These are phyloP conservation scores for Agriopis marginaria DNA, from an alignment of 2,888 invertebrate genomes.

Conservation along the genomic window DNA sequence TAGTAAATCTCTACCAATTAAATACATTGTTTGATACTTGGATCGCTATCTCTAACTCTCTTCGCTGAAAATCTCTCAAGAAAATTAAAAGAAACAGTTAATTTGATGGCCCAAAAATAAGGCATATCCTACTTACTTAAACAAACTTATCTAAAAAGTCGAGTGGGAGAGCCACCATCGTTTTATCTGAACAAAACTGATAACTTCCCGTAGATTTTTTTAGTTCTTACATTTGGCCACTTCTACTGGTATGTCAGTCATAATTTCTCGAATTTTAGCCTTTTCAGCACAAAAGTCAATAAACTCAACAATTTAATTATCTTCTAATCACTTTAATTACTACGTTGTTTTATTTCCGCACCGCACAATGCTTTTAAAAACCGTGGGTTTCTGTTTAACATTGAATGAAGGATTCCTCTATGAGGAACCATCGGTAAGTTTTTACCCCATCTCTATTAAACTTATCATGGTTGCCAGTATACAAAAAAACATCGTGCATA, in stretches of 20 bases:
- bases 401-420: conserved; percentile 46
- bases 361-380: conserved; percentile 58
- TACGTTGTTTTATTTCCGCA: conserved; percentile 49
- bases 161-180: neutral
- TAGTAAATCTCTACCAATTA: conserved; percentile 8
- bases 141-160: neutral
- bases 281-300: conserved; percentile 25
- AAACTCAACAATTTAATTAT: conserved; percentile 42
- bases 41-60: conserved; percentile 20
- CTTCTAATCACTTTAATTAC: conserved; percentile 48
- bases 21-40: conserved; percentile 7
- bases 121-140: conserved; percentile 15
- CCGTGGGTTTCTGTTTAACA: conserved; percentile 53
- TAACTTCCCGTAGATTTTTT: neutral
- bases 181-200: neutral
- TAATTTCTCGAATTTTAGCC: neutral
- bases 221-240: neutral
- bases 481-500: neutral
- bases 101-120: conserved; percentile 23
- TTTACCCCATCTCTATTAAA: conserved; percentile 36
- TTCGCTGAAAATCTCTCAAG: conserved; percentile 10
- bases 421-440: conserved; percentile 41
- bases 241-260: neutral
- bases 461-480: conserved; percentile 39
- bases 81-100: conserved; percentile 20